These are phyloP conservation scores for Coenonympha arcania DNA, from an alignment of 2,888 invertebrate genomes.

Conservation along the genomic window DNA sequence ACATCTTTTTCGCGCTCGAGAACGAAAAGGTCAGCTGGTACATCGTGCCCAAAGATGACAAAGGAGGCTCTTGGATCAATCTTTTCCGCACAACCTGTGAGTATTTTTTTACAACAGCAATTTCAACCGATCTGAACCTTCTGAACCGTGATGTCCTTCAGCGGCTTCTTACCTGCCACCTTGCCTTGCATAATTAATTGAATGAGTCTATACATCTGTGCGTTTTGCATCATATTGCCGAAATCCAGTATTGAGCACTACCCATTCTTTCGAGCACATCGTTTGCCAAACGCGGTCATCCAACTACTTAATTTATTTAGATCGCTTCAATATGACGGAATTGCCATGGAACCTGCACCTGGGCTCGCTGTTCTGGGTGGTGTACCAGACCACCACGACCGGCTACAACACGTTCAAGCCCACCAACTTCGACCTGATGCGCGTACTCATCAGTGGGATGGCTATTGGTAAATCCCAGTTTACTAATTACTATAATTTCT, in stretches of 20 bases:
- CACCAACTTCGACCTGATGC: conserved; percentile 44
- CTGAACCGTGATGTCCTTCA: too few relatives aligned
- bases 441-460: conserved; percentile 47
- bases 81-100: conserved; percentile 43
- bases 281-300: too few relatives aligned
- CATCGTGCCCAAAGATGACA: conserved; percentile 41
- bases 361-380: conserved; percentile 53
- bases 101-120: too few relatives aligned
- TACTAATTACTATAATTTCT: too few relatives aligned
- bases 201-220: too few relatives aligned
- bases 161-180: too few relatives aligned
- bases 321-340: conserved; percentile 51
- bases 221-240: too few relatives aligned
- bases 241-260: not conserved
- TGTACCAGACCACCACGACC: conserved; percentile 52
- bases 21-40: conserved; percentile 26
- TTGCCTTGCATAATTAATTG: too few relatives aligned
- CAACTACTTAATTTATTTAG: too few relatives aligned
- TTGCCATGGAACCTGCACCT: conserved; percentile 52
- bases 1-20: conserved; percentile 32
- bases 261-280: too few relatives aligned
- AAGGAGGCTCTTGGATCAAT: conserved; percentile 52
- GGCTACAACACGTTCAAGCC: conserved; percentile 53
- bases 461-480: conserved; percentile 41
- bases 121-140: too few relatives aligned